phyloP scores from a whole-genome alignment of 37 sponge, comb jelly and placozoan genomes.

The Ianthella basta region DNA sequence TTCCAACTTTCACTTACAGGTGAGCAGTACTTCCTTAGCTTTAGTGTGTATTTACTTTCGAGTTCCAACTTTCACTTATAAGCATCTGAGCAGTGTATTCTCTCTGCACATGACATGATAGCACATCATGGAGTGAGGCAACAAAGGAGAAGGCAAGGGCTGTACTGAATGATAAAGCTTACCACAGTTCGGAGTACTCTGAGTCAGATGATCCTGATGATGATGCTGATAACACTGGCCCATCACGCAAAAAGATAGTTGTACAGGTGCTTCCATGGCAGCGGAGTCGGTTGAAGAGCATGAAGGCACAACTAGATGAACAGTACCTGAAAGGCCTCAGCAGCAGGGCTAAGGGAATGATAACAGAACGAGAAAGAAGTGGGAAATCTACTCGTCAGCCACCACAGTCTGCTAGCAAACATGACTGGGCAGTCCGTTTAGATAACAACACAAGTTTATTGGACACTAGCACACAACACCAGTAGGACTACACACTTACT shows the following conservation, averaged over 20 bases:
- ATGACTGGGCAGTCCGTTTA: conserved; percentile 16
- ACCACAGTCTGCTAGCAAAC: not conserved
- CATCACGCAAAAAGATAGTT: not conserved
- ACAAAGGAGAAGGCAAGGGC: not conserved
- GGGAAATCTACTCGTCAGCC: not conserved
- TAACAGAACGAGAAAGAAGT: not conserved
- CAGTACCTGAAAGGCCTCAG: not conserved
- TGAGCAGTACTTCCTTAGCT: no score
- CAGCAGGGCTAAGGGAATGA: not conserved
- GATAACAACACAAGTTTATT: no score
- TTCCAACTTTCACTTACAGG: no score
- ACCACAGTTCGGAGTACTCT: conserved; percentile 20
- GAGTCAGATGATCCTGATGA: not conserved
- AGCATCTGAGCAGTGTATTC: no score
- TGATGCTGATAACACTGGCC: not conserved
- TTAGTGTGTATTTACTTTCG: no score
- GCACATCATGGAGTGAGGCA: not conserved
- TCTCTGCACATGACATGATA: no score
- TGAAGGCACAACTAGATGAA: conserved; percentile 5
- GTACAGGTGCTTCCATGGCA: not conserved
- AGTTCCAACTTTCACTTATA: no score
- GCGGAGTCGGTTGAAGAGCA: not conserved
- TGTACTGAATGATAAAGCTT: conserved; percentile 14
- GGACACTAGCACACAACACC: no score
- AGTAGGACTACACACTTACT: no score